Evolutionary conservation across 2,113 vertebrate species (phyloP).

Genomic region (Otolemur garnettii): DNA sequence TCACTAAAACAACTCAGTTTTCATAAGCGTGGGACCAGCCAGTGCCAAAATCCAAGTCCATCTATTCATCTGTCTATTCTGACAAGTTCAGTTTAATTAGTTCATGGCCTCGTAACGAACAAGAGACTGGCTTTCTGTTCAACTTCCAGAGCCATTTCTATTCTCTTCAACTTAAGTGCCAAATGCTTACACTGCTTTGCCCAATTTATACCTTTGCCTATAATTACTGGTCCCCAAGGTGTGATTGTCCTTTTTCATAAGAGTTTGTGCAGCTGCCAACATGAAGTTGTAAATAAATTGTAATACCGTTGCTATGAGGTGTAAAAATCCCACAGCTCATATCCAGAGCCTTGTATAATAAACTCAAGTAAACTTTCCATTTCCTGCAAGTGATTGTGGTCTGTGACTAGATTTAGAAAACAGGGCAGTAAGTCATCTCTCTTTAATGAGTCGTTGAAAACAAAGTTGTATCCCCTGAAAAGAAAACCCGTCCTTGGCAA

Average conservation of each 20-base stretch:
- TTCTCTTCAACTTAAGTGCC: conserved; percentile 90
- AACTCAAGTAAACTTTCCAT: conserved; percentile 95
- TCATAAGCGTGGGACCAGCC: conserved; percentile 83
- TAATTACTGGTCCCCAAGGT: conserved; percentile 93
- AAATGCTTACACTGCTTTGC: conserved; percentile 88
- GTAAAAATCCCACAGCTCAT: conserved; percentile 94
- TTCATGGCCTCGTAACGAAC: conserved; percentile 88
- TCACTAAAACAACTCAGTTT: conserved; percentile 92
- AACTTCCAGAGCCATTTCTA: conserved; percentile 89
- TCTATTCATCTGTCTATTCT: conserved; percentile 88
- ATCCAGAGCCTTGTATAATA: conserved; percentile 94
- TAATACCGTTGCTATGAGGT: conserved; percentile 95
- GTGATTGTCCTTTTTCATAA: conserved; percentile 94
- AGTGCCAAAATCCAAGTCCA: conserved; percentile 87
- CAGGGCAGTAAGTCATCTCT: conserved; percentile 89
- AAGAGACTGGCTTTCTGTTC: conserved; percentile 87
- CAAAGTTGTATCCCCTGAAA: conserved; percentile 86
- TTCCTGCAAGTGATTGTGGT: conserved; percentile 95
- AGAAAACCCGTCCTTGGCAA: conserved; percentile 76
- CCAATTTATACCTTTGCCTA: conserved; percentile 93
- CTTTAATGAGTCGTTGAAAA: conserved; percentile 89
- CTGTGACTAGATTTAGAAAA: conserved; percentile 92
- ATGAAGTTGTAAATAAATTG: conserved; percentile 98
- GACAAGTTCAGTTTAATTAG: conserved; percentile 91
- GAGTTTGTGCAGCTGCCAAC: conserved; percentile 95